Conservation (phyloP, 2,888 invertebrate species). For the Amphipoea lucens region DNA sequence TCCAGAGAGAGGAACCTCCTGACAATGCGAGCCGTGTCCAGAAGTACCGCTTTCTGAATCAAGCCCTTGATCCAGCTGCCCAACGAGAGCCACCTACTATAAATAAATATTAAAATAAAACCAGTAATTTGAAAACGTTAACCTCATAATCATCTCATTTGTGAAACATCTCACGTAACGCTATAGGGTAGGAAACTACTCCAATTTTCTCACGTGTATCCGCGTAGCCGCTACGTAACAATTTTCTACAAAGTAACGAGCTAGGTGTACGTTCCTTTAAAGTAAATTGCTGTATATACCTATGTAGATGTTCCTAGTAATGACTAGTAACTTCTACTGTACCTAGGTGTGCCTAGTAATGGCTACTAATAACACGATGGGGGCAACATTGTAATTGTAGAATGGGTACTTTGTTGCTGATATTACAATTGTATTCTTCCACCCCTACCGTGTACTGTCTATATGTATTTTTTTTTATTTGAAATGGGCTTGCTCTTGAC, state of each 20-base stretch:
- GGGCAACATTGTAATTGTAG: conserved; percentile 1
- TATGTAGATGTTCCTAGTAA: conserved; percentile 7
- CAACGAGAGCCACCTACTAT: neutral
- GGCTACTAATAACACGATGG: neutral
- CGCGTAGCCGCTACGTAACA: neutral
- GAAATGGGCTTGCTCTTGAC: no score
- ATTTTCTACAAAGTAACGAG: conserved; percentile 40
- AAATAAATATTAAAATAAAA: neutral
- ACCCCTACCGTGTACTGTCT: neutral
- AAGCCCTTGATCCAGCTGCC: no score
- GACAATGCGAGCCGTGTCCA: no score
- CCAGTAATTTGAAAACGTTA: neutral
- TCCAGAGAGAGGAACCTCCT: no score
- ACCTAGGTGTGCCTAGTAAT: conserved; percentile 2
- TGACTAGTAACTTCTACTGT: neutral
- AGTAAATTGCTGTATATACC: conserved; percentile 25
- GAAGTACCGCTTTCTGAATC: no score
- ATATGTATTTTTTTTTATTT: neutral
- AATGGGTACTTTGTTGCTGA: neutral
- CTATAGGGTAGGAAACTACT: neutral
- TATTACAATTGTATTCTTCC: neutral
- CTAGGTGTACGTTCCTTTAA: conserved; percentile 18
- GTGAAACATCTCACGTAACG: neutral
- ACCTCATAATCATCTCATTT: neutral
- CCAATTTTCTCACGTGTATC: conserved; percentile 9